Conservation (phyloP, 1,140 invertebrate genomes). For the Eubasilissa regina region DNA sequence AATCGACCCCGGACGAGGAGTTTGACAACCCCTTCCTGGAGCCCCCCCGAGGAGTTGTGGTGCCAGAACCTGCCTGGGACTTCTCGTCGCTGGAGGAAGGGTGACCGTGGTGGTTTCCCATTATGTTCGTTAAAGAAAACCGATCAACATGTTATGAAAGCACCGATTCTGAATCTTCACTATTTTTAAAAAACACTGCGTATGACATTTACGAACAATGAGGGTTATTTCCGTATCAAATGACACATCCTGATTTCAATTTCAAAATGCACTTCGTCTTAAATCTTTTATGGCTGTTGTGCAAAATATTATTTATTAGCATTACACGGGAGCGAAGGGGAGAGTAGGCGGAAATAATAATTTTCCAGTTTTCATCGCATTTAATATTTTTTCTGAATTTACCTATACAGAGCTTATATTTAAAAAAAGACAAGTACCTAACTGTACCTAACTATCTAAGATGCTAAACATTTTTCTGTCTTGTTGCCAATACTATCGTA, state of each 20-base stretch:
- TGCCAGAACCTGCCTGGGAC: constrained; percentile 64
- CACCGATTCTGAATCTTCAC: constrained; percentile 38
- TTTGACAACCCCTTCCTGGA: constrained; percentile 71
- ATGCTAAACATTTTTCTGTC: too few relatives aligned
- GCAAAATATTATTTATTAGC: not conserved
- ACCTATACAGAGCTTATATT: too few relatives aligned
- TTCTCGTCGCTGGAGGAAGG: constrained; percentile 62
- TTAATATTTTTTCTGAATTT: too few relatives aligned
- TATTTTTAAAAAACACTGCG: constrained; percentile 47
- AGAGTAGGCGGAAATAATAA: too few relatives aligned
- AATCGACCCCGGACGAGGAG: constrained; percentile 75
- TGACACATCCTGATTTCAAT: constrained; percentile 53
- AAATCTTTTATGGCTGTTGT: constrained; percentile 24
- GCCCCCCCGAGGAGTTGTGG: constrained; percentile 65
- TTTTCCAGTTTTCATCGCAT: too few relatives aligned
- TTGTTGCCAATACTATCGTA: too few relatives aligned
- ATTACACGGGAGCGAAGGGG: too few relatives aligned
- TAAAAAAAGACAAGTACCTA: too few relatives aligned
- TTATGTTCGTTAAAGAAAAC: constrained; percentile 52
- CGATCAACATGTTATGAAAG: constrained; percentile 33
- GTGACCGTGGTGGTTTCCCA: constrained; percentile 69
- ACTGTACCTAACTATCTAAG: too few relatives aligned
- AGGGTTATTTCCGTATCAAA: constrained; percentile 54
- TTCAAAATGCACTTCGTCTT: constrained; percentile 40
- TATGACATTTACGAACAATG: constrained; percentile 52